phyloP scores from a whole-genome alignment of 1,140 invertebrate genomes.

The Heliconius eleuchia region DNA sequence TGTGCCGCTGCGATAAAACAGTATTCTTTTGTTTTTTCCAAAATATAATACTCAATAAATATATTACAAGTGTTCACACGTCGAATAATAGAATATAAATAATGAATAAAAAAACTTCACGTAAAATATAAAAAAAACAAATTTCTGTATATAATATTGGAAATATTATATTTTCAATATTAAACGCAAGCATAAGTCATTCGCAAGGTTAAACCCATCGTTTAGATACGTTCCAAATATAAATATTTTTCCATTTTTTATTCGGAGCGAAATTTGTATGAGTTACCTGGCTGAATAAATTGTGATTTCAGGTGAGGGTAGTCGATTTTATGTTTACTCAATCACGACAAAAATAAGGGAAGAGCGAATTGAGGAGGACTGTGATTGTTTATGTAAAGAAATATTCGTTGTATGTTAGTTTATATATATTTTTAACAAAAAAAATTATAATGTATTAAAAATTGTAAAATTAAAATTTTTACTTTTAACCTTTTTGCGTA shows the following conservation, averaged over 20 bases:
- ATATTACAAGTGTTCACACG: no score
- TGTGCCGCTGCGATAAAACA: no score
- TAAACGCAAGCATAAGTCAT: background rate
- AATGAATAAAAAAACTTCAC: background rate
- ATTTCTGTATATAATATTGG: background rate
- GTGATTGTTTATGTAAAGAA: background rate
- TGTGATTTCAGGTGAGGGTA: background rate
- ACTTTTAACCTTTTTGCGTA: no score
- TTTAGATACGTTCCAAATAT: slow-evolving; percentile 12
- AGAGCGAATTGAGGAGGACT: background rate
- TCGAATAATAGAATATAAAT: background rate
- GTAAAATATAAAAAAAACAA: background rate
- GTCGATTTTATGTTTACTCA: background rate
- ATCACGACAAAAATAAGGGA: background rate
- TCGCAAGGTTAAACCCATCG: slow-evolving; percentile 12
- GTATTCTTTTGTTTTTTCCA: no score
- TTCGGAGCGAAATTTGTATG: background rate
- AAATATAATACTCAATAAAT: no score
- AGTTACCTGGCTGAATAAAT: slow-evolving; percentile 5
- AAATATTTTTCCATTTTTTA: slow-evolving; percentile 15
- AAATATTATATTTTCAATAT: background rate
- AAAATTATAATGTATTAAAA: no score
- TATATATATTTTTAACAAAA: no score
- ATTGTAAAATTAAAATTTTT: no score
- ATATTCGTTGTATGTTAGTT: no score